phyloP scores from a whole-genome alignment of 2,888 invertebrate genomes.

The Meandrusa payeni region DNA sequence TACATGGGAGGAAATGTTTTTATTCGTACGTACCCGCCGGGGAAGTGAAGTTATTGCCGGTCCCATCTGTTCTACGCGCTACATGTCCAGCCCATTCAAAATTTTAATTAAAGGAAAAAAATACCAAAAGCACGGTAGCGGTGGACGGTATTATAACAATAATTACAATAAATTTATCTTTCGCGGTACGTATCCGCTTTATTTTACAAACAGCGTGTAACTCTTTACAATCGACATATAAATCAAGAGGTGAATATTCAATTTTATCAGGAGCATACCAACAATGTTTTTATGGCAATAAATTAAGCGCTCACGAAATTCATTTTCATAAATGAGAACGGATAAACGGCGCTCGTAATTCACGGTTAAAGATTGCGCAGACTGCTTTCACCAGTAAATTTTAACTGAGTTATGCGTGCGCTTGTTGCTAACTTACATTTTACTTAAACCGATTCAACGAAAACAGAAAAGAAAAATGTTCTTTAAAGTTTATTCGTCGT shows the following conservation, averaged over 20 bases:
- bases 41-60: no score
- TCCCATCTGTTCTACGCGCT: no score
- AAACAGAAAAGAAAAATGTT: neutral
- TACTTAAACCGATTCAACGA: slow-evolving; percentile 1
- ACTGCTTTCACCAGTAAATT: slow-evolving; percentile 18
- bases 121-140: no score
- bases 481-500: no score
- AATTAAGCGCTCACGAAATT: slow-evolving; percentile 7
- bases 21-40: no score
- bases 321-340: slow-evolving; percentile 18
- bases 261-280: neutral
- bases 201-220: no score
- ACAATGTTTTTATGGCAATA: slow-evolving; percentile 11
- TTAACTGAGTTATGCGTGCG: slow-evolving; percentile 15
- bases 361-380: slow-evolving; percentile 5
- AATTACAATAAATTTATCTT: no score
- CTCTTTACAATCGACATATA: slow-evolving; percentile 6
- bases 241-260: slow-evolving; percentile 13
- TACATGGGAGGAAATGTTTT: no score
- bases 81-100: no score
- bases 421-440: neutral
- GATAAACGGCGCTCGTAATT: slow-evolving; percentile 3
- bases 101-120: no score
- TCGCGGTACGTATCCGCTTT: no score
- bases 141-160: no score